Evolutionary conservation across 2,113 vertebrate genomes (phyloP), one percentile per base, ranked within the genome.

Genomic region (Gasterosteus aculeatus): DNA sequence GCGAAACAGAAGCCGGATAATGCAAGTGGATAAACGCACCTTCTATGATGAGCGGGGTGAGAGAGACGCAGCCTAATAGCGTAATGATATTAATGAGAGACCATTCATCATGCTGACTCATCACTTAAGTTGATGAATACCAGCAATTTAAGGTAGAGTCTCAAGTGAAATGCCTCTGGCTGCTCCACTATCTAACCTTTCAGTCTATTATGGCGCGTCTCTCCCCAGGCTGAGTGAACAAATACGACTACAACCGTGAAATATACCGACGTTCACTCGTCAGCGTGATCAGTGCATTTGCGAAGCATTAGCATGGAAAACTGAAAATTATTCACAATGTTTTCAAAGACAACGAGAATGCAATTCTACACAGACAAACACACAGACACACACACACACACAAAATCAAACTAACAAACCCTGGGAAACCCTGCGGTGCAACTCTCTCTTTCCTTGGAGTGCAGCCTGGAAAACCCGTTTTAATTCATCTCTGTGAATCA

Each of bases 51-150:
- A 80, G 75, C 41, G 4, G 16, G 67, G 84, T 6, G 70, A 67
- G 80, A 44, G 19, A 67, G 81, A 85, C 58, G 35, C 61, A 63
- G 75, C 69, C 82, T 91, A 89, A 90, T 82, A 72, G 84, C 76
- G 61, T 91, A 86, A 93, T 91, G 87, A 91, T 89, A 88, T 91
- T 92, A 91, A 93, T 85, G 90, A 90, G 89, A 73, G 73, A 65
- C 75, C 78, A 89, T 92, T 91, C 83, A 92, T 92, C 88, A 92
- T 61, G 75, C 64, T 4, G 85, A 87, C 88, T 91, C 88, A 90
- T 93, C 90, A 88, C 83, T 92, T 92, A 90, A 77, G 82, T 89
- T 93, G 89, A 92, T 90, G 88, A 92, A 92, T 90, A 88, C 88
- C 80, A 84, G 88, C 85, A 87, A 92, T 91, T 90, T 92, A 85